These are phyloP conservation scores for Meta bourneti DNA, from an alignment of 2,888 invertebrate genomes.

Conservation along the genomic window DNA sequence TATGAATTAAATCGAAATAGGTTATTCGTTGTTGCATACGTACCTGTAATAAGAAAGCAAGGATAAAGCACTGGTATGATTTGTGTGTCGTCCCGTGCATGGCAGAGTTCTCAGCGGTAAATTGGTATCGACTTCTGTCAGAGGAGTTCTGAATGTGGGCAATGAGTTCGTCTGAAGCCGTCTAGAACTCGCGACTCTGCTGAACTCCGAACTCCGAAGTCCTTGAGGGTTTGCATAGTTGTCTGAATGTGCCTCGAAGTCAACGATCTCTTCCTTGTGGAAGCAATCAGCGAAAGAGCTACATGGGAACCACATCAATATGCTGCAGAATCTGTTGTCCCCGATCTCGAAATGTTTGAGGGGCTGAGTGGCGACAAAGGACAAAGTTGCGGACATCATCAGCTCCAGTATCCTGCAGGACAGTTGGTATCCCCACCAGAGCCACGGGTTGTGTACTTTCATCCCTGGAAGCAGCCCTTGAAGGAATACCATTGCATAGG, in stretches of 20 bases:
- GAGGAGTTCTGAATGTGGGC: slow-evolving; percentile 68
- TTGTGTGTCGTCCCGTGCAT: slow-evolving; percentile 59
- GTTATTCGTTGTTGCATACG: neutral
- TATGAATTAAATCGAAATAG: too few relatives aligned
- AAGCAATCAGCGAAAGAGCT: slow-evolving; percentile 68
- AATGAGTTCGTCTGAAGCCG: slow-evolving; percentile 73
- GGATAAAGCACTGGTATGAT: slow-evolving; percentile 72
- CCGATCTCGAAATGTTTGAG: slow-evolving; percentile 79
- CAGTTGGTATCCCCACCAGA: slow-evolving; percentile 95
- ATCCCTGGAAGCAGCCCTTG: slow-evolving; percentile 79
- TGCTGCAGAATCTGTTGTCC: slow-evolving; percentile 57
- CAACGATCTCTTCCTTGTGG: slow-evolving; percentile 58
- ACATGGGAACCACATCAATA: slow-evolving; percentile 72
- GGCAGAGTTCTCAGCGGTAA: slow-evolving; percentile 65
- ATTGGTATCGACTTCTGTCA: slow-evolving; percentile 53
- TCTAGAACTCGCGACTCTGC: slow-evolving; percentile 26
- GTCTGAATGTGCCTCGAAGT: slow-evolving; percentile 74
- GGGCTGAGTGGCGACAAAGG: slow-evolving; percentile 90
- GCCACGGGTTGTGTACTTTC: slow-evolving; percentile 85
- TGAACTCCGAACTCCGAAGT: slow-evolving; percentile 59
- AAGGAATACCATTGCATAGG: slow-evolving; percentile 89
- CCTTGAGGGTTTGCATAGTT: slow-evolving; percentile 75
- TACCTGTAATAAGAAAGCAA: slow-evolving; percentile 75
- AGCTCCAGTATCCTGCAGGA: slow-evolving; percentile 91
- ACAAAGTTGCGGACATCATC: slow-evolving; percentile 89